These are phyloP conservation scores for Mustela nigripes DNA, from an alignment of 2,113 vertebrate species.

Conservation along the genomic window DNA sequence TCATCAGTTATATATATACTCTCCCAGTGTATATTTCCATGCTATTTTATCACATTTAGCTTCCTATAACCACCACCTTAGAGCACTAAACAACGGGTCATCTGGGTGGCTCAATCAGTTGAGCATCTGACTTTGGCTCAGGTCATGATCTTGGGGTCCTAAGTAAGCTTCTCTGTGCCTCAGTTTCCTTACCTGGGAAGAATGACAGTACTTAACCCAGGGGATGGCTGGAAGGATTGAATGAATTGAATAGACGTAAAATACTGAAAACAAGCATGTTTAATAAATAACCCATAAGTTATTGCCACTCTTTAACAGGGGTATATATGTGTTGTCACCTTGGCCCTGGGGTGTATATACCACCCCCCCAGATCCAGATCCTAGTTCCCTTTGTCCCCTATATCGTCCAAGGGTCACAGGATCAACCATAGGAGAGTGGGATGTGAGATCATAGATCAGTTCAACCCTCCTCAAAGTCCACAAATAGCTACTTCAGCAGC, in stretches of 20 bases:
- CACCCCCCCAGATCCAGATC: neutral
- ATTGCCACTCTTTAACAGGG: rapidly evolving
- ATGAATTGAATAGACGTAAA: neutral
- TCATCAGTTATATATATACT: neutral
- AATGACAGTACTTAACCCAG: neutral
- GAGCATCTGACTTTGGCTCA: neutral
- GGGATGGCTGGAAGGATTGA: neutral
- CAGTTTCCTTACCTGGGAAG: neutral
- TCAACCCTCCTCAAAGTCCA: neutral
- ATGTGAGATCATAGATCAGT: neutral
- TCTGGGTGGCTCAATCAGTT: neutral
- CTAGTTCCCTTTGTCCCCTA: neutral
- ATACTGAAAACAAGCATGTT: neutral
- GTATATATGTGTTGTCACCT: neutral
- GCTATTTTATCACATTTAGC: neutral
- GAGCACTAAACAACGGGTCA: neutral
- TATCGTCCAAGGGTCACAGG: neutral
- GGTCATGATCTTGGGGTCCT: neutral
- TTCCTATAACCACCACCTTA: neutral
- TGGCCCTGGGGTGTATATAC: neutral
- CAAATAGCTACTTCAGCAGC: neutral
- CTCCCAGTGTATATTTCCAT: neutral
- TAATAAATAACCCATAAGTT: neutral
- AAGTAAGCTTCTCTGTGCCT: neutral
- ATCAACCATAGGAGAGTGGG: neutral